Evolutionary conservation across 2,797 vertebrate genomes (phyloP).

Genomic region (Tenualosa ilisha): DNA sequence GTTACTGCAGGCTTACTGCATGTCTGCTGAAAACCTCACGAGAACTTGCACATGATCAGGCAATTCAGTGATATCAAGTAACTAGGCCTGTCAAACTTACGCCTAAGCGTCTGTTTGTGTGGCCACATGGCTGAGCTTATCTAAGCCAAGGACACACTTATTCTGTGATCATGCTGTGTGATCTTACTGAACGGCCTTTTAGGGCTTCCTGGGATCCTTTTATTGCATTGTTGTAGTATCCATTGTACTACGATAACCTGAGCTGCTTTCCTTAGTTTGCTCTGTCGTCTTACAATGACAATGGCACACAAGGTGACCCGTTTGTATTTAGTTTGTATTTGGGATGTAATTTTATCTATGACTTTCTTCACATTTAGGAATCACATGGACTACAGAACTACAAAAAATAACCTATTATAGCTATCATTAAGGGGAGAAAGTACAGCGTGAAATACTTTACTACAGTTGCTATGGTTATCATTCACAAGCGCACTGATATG

Average conservation of each 20-base stretch:
- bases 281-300: too few species aligned
- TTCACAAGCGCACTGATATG: too few species aligned
- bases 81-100: not conserved
- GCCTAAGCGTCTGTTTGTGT: not conserved
- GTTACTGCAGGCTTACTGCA: not conserved
- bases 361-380: too few species aligned
- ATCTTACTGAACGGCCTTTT: not conserved
- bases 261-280: too few species aligned
- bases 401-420: too few species aligned
- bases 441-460: too few species aligned
- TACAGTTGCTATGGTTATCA: too few species aligned
- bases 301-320: too few species aligned
- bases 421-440: too few species aligned
- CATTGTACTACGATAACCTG: not conserved
- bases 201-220: not conserved
- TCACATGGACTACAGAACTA: too few species aligned
- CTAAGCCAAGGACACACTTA: not conserved
- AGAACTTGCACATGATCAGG: not conserved
- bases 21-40: not conserved
- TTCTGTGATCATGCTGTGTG: not conserved
- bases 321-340: too few species aligned
- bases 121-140: not conserved
- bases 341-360: too few species aligned
- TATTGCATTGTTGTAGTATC: not conserved
- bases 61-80: not conserved